Base-by-base conservation (phyloP, 2,113 vertebrate genomes). In the Ardeotis arabs region DNA sequence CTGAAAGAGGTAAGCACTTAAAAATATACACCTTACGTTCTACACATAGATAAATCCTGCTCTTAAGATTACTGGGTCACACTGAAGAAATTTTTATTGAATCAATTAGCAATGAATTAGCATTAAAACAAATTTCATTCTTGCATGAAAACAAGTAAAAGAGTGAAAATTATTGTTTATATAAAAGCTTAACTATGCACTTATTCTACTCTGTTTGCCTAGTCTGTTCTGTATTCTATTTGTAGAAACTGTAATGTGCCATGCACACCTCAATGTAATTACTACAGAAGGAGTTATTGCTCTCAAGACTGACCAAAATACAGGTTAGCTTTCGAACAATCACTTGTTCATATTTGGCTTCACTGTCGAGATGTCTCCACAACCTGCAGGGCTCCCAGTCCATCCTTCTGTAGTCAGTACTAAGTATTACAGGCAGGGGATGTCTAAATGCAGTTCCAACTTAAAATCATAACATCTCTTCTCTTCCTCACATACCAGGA, bases 1-100 rank as follows among this genome's bases (percentile, higher is more conserved):
- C 99, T 99, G 95, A 16, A 91, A 95, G 35, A 62, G 23, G 63
- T 12, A 45, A 90, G 72, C 39, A 59, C 52, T 92, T 93, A 29
- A 52, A 92, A 72, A 56, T 24, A 73, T 0, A 53, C 18, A 21
- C 33, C 47, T 89, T 69, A 31, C 10, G 15, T 69, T 77, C 12
- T 18, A 64, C 13, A 66, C 6, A 52, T 12, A 52, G 49, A 44
- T 37, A 88, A 90, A 88, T 47, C 33, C 27, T 20, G 19, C 39
- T 50, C 1, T 9, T 44, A 47, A 44, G 49, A 64, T 45, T 79
- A 78, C 17, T 35, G 33, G 35, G 37, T 45, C 28, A 60, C 27
- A 37, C 7, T 56, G 60, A 68, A 81, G 35, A 81, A 62, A 93
- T 75, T 17, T n/a, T 67, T 60, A 64, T 18, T 94, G 27, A 60